Evolutionary conservation across 2,888 invertebrate genomes (phyloP), one percentile per base, ranked within the genome.

Genomic region (Mimumesa dahlbomi): DNA sequence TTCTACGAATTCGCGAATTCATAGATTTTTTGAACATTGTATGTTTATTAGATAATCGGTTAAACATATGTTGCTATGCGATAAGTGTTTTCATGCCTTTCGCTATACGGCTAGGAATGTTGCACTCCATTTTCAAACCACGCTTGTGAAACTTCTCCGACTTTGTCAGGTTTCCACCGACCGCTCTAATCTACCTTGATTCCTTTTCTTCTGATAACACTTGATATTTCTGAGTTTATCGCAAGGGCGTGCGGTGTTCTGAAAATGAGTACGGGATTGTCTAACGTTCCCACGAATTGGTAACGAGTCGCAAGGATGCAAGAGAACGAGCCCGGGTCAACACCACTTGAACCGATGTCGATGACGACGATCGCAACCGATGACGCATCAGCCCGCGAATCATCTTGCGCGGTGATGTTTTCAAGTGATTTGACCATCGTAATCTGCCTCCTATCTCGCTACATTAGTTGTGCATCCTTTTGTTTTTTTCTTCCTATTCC

Each of bases 271-370:
- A 66, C 40, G 45, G 31, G 67, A 79, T 80, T 42, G 62, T 7
- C 49, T 67, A 34, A 68, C 74, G 82, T 88, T 87, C 88, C 85
- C 88, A 88, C 88, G 87, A 86, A 85, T 82, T 70, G 61, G 66
- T 74, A 77, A 69, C 74, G 73, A 73, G 63, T 79, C 73, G 75
- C 73, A 65, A 78, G 74, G 80, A 80, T 79, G 78, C 73, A 82
- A 75, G 82, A 77, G 81, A 83, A 77, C 77, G 65, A 82, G 74
- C 76, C 46, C 73, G 82, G 87, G 86, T 88, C 85, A 87, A 85
- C 85, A 85, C 85, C 87, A 88, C 87, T 88, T 87, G 87, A 88
- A 88, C 88, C 81, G 85, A 85, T 87, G 79, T 81, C 85, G 87
- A 88, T 88, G 85, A 87, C 79, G 82, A 78, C 71, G 71, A 83